A percentile compares a stretch with the other conserved stretches of the same genome.
Evolutionary conservation across 2,888 invertebrate species (phyloP).

Genomic region (Sinotaia quadrata): DNA sequence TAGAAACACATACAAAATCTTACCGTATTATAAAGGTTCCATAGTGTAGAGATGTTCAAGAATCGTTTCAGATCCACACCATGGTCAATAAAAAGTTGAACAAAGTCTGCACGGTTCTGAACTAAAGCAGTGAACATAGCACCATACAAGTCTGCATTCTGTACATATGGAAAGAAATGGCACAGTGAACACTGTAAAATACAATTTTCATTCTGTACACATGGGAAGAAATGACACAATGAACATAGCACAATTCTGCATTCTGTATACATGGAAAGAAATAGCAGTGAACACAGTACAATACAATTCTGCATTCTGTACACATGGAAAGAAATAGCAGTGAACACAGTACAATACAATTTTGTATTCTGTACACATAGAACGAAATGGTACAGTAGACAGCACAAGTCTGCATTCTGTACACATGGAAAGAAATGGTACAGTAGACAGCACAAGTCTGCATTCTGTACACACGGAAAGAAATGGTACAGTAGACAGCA

Average conservation of each 20-base stretch:
- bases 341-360: not conserved
- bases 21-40: constrained; percentile 56
- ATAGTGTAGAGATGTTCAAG: constrained; percentile 63
- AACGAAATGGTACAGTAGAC: too few species aligned
- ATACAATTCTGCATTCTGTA: constrained; percentile 56
- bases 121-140: constrained; percentile 69
- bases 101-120: constrained; percentile 68
- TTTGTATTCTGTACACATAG: too few species aligned
- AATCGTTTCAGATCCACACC: constrained; percentile 68
- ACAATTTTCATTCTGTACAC: too few species aligned
- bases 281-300: constrained; percentile 68
- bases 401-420: too few species aligned
- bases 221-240: too few species aligned
- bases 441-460: constrained; percentile 65
- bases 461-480: constrained; percentile 44
- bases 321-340: not conserved
- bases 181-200: not conserved
- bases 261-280: too few species aligned
- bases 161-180: constrained; percentile 3
- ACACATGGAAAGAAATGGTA: too few species aligned
- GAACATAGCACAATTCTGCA: too few species aligned
- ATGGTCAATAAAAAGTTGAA: constrained; percentile 69
- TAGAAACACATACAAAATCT: constrained; percentile 11
- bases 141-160: constrained; percentile 59
- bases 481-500: too few species aligned